phyloP scores from a whole-genome alignment of 2,113 vertebrate genomes.

The Numida meleagris region DNA sequence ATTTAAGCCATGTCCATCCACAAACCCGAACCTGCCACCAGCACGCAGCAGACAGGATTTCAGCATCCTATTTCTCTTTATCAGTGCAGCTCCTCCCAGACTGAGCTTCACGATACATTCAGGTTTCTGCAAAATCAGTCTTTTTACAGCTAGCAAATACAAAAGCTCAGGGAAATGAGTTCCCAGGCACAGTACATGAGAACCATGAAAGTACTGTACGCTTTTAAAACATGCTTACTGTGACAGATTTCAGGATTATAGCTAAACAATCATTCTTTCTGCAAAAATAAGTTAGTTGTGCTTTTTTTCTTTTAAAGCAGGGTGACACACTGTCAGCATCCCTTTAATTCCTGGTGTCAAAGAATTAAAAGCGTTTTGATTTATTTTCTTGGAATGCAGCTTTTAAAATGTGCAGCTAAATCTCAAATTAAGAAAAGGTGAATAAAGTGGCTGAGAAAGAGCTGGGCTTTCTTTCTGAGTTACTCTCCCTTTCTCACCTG shows the following conservation, averaged over 20 bases:
- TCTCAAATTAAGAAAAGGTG: constrained; percentile 14
- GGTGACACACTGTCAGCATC: background rate
- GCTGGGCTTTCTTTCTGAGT: constrained; percentile 11
- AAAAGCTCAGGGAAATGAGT: constrained; percentile 60
- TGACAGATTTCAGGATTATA: constrained; percentile 44
- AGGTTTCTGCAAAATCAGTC: constrained; percentile 38
- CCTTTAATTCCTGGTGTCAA: constrained; percentile 16
- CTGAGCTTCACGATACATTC: constrained; percentile 50
- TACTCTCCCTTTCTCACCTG: constrained; percentile 15
- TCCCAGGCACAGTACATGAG: constrained; percentile 41
- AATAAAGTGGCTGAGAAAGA: constrained; percentile 13
- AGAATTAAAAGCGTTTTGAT: background rate
- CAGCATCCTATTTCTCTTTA: constrained; percentile 70
- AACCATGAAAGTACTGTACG: constrained; percentile 18
- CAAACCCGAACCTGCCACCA: constrained; percentile 55
- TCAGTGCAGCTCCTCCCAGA: constrained; percentile 61
- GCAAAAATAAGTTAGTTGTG: constrained; percentile 58
- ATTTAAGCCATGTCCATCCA: constrained; percentile 50
- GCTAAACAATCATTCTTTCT: constrained; percentile 9
- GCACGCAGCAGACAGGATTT: constrained; percentile 49
- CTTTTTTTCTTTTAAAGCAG: constrained; percentile 29
- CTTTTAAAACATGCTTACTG: constrained; percentile 48
- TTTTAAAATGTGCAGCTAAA: constrained; percentile 1
- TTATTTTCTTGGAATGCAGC: constrained; percentile 13
- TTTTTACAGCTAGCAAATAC: constrained; percentile 48